Percentiles rank a stretch among this genome's conserved stretches.
Evolutionary conservation across 2,888 invertebrate species (phyloP).

Genomic region (Petrophora chlorosata): DNA sequence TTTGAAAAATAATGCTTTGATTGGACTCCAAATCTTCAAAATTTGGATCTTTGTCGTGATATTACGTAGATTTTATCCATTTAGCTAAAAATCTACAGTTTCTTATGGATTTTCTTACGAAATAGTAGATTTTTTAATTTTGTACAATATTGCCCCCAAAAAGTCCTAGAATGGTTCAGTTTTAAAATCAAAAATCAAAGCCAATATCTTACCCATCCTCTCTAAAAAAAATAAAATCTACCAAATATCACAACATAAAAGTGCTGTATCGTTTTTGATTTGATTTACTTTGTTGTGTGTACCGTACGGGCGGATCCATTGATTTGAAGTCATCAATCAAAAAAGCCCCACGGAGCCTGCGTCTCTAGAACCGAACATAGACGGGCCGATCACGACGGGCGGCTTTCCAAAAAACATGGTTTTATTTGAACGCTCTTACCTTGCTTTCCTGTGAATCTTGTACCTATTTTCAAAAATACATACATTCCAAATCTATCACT

Average conservation of each 20-base stretch:
- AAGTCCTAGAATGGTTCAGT: too few species aligned
- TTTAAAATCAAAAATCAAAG: too few species aligned
- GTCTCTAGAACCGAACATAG: slow-evolving; percentile 81
- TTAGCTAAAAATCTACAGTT: too few species aligned
- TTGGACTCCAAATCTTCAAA: slow-evolving; percentile 64
- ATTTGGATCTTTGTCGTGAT: slow-evolving; percentile 48
- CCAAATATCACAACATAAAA: not conserved
- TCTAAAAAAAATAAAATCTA: not conserved
- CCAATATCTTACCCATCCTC: too few species aligned
- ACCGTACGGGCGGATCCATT: slow-evolving; percentile 71
- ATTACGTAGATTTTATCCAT: slow-evolving; percentile 15
- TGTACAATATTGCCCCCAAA: too few species aligned
- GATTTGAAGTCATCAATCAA: slow-evolving; percentile 84
- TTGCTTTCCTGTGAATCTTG: not conserved
- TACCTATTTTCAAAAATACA: too few species aligned
- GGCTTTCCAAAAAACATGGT: slow-evolving; percentile 47
- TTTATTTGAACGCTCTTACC: slow-evolving; percentile 15
- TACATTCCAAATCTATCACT: too few species aligned
- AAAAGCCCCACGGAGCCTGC: slow-evolving; percentile 66
- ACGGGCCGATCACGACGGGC: slow-evolving; percentile 69
- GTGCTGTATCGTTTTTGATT: slow-evolving; percentile 8
- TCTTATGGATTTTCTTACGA: too few species aligned
- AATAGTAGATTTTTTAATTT: too few species aligned
- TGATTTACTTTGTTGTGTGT: slow-evolving; percentile 17
- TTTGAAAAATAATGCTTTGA: slow-evolving; percentile 51